Percentiles rank a stretch among this genome's conserved stretches.
Evolutionary conservation across 2,797 vertebrate genomes (phyloP).

Genomic region (Chelidonichthys spinosus): DNA sequence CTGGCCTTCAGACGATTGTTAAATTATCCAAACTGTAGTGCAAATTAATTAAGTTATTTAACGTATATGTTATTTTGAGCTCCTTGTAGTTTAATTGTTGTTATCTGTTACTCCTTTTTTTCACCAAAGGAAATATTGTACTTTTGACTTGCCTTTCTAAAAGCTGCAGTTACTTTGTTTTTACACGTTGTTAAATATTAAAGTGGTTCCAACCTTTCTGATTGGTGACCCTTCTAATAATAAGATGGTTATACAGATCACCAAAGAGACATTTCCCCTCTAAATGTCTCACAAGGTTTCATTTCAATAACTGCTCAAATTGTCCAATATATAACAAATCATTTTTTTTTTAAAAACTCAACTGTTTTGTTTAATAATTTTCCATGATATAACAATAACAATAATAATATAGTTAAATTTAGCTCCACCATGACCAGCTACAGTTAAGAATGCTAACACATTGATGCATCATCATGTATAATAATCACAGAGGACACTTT

Average conservation of each 20-base stretch:
- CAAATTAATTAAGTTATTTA: not conserved
- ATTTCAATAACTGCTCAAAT: not conserved
- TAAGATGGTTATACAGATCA: not conserved
- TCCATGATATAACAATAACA: too few species aligned
- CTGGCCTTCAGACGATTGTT: constrained; percentile 25
- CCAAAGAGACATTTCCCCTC: not conserved
- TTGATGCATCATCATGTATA: too few species aligned
- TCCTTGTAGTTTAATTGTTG: not conserved
- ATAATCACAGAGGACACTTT: not conserved
- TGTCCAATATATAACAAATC: not conserved
- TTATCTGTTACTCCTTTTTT: not conserved
- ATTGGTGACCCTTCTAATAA: not conserved
- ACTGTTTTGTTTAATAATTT: too few species aligned
- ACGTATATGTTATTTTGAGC: constrained; percentile 3
- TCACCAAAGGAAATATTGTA: not conserved
- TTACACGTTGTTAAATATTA: not conserved
- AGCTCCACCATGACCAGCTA: too few species aligned
- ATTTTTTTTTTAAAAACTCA: too few species aligned
- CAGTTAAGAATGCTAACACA: too few species aligned
- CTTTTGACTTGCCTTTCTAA: not conserved
- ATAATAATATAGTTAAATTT: too few species aligned
- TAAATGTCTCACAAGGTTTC: not conserved
- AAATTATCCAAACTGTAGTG: constrained; percentile 2
- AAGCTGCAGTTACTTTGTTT: not conserved
- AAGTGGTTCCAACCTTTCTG: not conserved